Evolutionary conservation across 2,888 invertebrate genomes (phyloP).

Genomic region (Pimpla rufipes): DNA sequence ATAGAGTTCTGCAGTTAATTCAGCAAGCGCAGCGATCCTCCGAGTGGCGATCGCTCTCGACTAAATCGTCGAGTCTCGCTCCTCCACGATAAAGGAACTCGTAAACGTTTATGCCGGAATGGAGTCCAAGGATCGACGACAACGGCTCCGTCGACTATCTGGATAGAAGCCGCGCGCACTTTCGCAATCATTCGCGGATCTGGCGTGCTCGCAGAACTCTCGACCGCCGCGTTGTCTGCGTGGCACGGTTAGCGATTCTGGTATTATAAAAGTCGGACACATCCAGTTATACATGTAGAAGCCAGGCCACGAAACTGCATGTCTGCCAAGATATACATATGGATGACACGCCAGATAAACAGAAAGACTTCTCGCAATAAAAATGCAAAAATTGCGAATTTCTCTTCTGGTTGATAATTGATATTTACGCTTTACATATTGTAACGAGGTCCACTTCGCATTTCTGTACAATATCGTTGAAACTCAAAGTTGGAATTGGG

Average conservation of each 20-base stretch:
- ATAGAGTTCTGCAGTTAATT: constrained; percentile 57
- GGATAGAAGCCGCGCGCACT: constrained; percentile 49
- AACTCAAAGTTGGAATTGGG: not conserved
- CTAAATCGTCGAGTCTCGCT: constrained; percentile 48
- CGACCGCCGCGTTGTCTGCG: not conserved
- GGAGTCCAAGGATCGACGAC: constrained; percentile 74
- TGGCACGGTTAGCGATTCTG: constrained; percentile 20
- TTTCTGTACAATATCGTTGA: not conserved
- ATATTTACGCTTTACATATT: constrained; percentile 36
- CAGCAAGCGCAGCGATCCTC: constrained; percentile 50
- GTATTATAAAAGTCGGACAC: not conserved
- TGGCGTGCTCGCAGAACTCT: constrained; percentile 46
- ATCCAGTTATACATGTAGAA: not conserved
- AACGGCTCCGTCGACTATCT: constrained; percentile 25
- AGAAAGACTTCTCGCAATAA: constrained; percentile 5
- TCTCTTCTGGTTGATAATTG: not conserved
- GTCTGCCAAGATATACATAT: constrained; percentile 3
- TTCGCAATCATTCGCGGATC: constrained; percentile 64
- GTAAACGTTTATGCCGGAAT: constrained; percentile 74
- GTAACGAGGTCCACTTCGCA: not conserved
- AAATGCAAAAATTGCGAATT: constrained; percentile 27
- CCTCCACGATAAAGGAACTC: constrained; percentile 65
- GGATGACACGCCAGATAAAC: not conserved
- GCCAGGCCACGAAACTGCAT: not conserved
- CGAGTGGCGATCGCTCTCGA: constrained; percentile 43